Evolutionary conservation across 2,113 vertebrate species (phyloP).

Genomic region (Myotis brandtii): DNA sequence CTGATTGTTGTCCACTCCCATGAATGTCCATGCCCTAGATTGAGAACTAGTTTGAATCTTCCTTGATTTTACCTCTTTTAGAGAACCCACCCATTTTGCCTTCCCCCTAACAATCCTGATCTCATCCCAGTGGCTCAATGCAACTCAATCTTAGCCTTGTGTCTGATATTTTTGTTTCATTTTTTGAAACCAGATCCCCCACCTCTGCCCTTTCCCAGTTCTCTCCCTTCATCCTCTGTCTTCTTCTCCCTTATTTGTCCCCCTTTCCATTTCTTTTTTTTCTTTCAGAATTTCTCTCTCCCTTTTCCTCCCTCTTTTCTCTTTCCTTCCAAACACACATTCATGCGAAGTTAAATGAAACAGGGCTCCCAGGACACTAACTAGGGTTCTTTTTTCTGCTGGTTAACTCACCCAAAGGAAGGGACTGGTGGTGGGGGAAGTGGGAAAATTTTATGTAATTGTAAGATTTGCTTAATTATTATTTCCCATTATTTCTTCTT

Average conservation of each 20-base stretch:
- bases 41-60: neutral
- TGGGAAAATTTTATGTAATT: neutral
- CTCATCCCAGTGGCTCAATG: neutral
- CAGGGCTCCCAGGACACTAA: neutral
- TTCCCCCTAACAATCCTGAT: neutral
- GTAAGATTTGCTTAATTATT: conserved; percentile 46
- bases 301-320: neutral
- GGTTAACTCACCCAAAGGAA: neutral
- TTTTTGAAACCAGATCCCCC: neutral
- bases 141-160: neutral
- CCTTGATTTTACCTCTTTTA: neutral
- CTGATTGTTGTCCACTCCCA: neutral
- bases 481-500: conserved; percentile 65
- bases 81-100: neutral
- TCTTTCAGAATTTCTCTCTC: neutral
- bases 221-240: neutral
- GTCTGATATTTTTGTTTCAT: conserved; percentile 22
- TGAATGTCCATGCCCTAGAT: neutral
- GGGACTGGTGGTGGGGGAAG: neutral
- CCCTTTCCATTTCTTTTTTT: neutral
- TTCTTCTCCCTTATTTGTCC: neutral
- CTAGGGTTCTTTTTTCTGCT: neutral
- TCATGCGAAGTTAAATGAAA: neutral
- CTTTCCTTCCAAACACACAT: neutral
- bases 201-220: neutral